These are phyloP conservation scores for Tolmerus cingulatus DNA, from an alignment of 2,888 invertebrate species.

Conservation along the genomic window DNA sequence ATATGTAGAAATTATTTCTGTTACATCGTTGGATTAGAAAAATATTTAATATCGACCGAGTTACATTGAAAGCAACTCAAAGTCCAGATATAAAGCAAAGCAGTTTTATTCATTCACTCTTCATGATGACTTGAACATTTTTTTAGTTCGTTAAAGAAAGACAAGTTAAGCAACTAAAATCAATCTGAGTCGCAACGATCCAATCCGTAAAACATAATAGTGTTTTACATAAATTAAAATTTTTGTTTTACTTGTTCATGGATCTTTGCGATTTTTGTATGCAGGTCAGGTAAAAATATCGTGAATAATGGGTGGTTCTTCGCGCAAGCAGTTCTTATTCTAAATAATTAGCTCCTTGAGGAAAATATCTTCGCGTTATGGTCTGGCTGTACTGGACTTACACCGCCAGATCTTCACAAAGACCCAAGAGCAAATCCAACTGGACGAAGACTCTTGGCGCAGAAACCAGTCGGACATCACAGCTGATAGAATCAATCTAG, in stretches of 20 bases:
- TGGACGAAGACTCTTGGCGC: neutral
- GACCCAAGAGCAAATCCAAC: neutral
- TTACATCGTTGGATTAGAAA: too few relatives aligned
- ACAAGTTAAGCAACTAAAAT: neutral
- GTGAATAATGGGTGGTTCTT: neutral
- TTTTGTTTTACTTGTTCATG: neutral
- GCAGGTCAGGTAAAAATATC: neutral
- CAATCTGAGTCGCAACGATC: neutral
- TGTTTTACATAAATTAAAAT: neutral
- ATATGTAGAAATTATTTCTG: too few relatives aligned
- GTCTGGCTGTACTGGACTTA: neutral
- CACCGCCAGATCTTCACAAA: neutral
- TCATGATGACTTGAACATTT: neutral
- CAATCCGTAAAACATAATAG: neutral
- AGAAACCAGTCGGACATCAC: neutral
- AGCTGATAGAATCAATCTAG: neutral
- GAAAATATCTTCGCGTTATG: neutral
- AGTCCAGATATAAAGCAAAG: neutral
- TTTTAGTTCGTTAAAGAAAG: neutral
- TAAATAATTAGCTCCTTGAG: neutral
- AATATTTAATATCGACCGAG: neutral
- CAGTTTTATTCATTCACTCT: neutral
- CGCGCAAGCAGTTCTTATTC: neutral
- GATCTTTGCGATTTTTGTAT: neutral
- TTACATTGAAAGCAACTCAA: neutral